Evolutionary conservation across 2,113 vertebrate genomes (phyloP), one percentile per base, ranked within the genome.

Genomic region (Cheilinus undulatus): DNA sequence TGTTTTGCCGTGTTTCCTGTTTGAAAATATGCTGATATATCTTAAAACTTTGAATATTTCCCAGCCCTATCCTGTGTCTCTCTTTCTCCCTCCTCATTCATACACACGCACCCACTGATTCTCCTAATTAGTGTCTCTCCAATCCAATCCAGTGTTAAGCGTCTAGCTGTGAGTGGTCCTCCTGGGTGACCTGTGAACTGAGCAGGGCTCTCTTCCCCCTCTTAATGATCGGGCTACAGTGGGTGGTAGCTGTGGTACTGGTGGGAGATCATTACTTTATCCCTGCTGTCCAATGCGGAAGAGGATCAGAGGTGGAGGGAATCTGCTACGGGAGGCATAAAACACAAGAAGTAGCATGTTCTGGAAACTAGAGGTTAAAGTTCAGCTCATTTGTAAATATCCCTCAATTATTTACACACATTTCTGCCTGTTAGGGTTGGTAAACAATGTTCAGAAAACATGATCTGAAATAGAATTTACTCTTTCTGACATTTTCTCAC

Each of bases 121-220:
- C 65, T 54, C 57, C 83, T 90, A 91, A 93, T 93, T 91, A 91
- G 85, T 49, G 71, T 74, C 64, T 87, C 61, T 77, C 56, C 70
- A 69, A 67, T 69, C 73, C 80, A 54, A 40, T 69, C 24, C 51
- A 13, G 69, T 76, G 74, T 83, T 85, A 72, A 80, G 79, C 67
- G 5, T 54, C 66, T 76, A 30, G 65, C 81, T 66, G 77, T 56
- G 83, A 86, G 76, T 88, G 51, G 59, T 83, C 84, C 79, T 90
- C 80, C 73, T 75, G 69, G 78, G 66, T 86, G 88, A 93, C 89
- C 90, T 82, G 72, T 89, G 89, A 91, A 86, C 92, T 26, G 22
- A 53, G n/a, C 64, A 56, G 56, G 58, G 54, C 80, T 76, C 76
- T 70, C 73, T 58, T 30, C 72, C 64, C 77, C 49, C 65, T 19